phyloP scores from a whole-genome alignment of 1,140 invertebrate species.

The Rhyacophila brunnea region DNA sequence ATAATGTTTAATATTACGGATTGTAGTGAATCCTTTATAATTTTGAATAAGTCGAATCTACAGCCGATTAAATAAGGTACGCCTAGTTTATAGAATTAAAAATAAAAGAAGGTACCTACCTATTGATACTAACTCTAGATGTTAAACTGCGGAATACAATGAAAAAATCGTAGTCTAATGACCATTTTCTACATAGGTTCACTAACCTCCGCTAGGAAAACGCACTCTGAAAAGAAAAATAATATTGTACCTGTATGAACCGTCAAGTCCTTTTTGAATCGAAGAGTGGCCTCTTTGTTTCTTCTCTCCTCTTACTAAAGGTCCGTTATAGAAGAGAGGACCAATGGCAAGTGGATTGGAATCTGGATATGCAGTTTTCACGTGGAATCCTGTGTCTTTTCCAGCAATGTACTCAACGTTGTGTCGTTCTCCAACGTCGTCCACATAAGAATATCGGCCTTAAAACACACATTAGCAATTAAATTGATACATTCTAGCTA shows the following conservation, averaged over 20 bases:
- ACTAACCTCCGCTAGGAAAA: too few species aligned
- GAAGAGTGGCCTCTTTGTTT: constrained; percentile 59
- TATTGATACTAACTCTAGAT: too few species aligned
- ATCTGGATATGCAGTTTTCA: constrained; percentile 67
- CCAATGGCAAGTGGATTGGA: constrained; percentile 55
- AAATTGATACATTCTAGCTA: not conserved
- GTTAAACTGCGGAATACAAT: too few species aligned
- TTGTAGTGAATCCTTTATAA: too few species aligned
- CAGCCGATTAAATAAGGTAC: too few species aligned
- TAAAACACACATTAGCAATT: not conserved
- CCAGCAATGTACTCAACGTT: constrained; percentile 72
- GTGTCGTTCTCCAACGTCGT: constrained; percentile 69
- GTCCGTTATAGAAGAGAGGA: constrained; percentile 56
- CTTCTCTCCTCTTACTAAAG: constrained; percentile 52
- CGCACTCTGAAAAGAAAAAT: too few species aligned
- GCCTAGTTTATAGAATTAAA: too few species aligned
- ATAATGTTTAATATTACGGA: too few species aligned
- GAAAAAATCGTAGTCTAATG: too few species aligned
- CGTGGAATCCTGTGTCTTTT: constrained; percentile 68
- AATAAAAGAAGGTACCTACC: too few species aligned
- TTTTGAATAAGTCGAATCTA: too few species aligned
- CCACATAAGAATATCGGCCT: constrained; percentile 67
- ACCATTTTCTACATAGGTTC: too few species aligned
- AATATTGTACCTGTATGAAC: constrained; percentile 65
- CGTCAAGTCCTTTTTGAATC: constrained; percentile 60